Evolutionary conservation across 2,888 invertebrate genomes (phyloP), one percentile per base, ranked within the genome.

Genomic region (Temnothorax unifasciatus): DNA sequence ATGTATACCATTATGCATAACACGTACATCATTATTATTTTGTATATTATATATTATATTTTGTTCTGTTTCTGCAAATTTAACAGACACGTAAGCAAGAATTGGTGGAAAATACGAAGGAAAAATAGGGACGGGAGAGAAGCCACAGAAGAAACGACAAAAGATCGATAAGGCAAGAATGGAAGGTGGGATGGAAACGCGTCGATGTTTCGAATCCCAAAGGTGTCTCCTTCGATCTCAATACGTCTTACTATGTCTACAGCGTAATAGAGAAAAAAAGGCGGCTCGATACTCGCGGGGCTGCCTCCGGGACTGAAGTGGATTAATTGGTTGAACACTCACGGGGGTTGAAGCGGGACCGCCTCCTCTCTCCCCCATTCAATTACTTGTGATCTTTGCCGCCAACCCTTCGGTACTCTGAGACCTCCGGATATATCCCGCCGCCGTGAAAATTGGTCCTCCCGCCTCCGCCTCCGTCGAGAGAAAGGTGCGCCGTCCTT

Each of bases 291-390:
- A 90, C 91, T 93, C 93, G 87, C 87, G 92, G 91, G 89, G 84
- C 88, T 89, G 91, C 90, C 92, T 91, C 89, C 88, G 90, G 90
- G 92, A 93, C 93, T 93, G 93, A 92, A 93, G 94, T 93, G 93
- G 94, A 93, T 93, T 93, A 94, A 93, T 93, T 93, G 94, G 94
- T 93, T 93, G 93, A 93, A 94, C 92, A 92, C 93, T 93, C 94
- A 91, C 93, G 92, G 91, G 93, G 92, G 91, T 93, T 92, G 89
- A 87, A 86, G 86, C 89, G 90, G 85, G 86, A 87, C 87, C 87
- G 74, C 86, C 82, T 86, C 87, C 88, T 87, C 83, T 74, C 88
- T 77, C 87, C 89, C 84, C 87, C 90, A 86, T 90, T 89, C 90
- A 93, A 93, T 93, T 92, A 92, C 92, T 93, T 92, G 92, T 92